Evolutionary conservation across 2,797 vertebrate genomes (phyloP).

Genomic region (Chrosomus eos): DNA sequence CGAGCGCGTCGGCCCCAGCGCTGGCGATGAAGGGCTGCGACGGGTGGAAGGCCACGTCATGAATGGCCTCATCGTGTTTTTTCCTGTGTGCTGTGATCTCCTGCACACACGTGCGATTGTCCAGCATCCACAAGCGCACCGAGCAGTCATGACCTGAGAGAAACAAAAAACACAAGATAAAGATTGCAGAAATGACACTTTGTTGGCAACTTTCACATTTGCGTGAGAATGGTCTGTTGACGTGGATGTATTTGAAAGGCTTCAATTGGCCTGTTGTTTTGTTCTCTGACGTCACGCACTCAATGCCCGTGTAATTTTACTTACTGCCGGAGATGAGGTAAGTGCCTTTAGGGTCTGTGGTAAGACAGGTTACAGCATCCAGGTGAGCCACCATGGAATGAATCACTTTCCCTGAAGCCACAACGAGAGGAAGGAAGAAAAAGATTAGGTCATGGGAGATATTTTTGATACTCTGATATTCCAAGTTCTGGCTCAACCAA

Average conservation of each 20-base stretch:
- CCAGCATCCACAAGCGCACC: constrained; percentile 90
- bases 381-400: constrained; percentile 94
- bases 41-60: constrained; percentile 88
- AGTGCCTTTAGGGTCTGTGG: constrained; percentile 89
- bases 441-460: neutral
- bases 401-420: constrained; percentile 81
- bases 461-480: neutral
- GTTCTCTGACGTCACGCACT: neutral
- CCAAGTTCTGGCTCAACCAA: neutral
- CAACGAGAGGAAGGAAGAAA: neutral
- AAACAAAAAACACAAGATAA: neutral
- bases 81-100: constrained; percentile 93
- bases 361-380: constrained; percentile 90
- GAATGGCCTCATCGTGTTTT: constrained; percentile 92
- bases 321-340: constrained; percentile 94
- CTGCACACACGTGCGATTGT: constrained; percentile 90
- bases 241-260: neutral
- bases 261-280: neutral
- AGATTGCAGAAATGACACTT: neutral
- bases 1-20: constrained; percentile 87
- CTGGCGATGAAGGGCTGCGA: constrained; percentile 89
- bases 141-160: constrained; percentile 89
- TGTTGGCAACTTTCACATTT: neutral
- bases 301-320: constrained; percentile 58
- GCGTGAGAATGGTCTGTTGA: constrained; percentile 7